phyloP scores from a whole-genome alignment of 1,140 invertebrate genomes.

The Zaprionus gabonicus region DNA sequence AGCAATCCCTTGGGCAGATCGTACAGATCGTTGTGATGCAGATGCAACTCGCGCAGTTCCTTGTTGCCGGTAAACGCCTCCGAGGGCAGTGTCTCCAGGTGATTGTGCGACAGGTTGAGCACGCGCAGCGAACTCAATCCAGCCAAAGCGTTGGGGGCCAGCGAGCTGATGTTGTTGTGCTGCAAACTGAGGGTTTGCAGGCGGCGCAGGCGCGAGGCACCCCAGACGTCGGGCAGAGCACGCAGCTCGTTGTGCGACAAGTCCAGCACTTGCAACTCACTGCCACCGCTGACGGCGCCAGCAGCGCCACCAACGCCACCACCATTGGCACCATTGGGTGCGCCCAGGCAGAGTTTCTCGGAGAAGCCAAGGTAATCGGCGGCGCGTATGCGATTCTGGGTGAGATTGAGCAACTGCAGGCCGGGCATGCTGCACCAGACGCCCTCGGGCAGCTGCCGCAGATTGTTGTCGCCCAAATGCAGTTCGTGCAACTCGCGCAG shows the following conservation, averaged over 20 bases:
- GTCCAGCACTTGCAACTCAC: constrained; percentile 89
- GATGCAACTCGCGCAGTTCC: constrained; percentile 90
- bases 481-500: constrained; percentile 89
- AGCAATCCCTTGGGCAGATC: constrained; percentile 89
- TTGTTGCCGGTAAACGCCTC: constrained; percentile 89
- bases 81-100: constrained; percentile 89
- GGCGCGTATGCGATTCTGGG: constrained; percentile 89
- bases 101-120: constrained; percentile 92
- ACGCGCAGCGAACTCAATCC: constrained; percentile 89
- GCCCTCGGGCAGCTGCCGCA: constrained; percentile 88
- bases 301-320: constrained; percentile 10
- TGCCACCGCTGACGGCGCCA: constrained; percentile 50
- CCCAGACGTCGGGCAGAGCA: constrained; percentile 88
- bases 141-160: constrained; percentile 88
- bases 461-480: constrained; percentile 90
- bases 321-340: constrained; percentile 73
- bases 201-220: constrained; percentile 87
- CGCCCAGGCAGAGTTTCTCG: constrained; percentile 75
- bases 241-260: constrained; percentile 90
- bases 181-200: constrained; percentile 90
- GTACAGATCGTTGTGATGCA: constrained; percentile 90
- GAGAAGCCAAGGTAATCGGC: constrained; percentile 88
- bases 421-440: constrained; percentile 90
- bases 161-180: constrained; percentile 89
- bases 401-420: constrained; percentile 91